These are phyloP conservation scores for Salvelinus namaycush DNA, from an alignment of 2,113 vertebrate genomes.

Conservation along the genomic window DNA sequence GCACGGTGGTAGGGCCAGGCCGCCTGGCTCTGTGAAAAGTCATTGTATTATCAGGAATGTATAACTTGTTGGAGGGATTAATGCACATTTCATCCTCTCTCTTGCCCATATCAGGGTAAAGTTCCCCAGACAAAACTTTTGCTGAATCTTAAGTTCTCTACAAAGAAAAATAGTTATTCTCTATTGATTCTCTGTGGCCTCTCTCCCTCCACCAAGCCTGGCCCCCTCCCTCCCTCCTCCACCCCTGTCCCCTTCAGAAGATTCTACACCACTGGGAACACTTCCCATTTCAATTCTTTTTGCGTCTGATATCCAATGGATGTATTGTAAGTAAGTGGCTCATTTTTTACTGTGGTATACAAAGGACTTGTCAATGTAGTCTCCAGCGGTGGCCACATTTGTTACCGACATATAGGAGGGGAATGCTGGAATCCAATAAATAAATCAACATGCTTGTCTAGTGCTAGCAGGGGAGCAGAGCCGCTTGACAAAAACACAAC, in stretches of 20 bases:
- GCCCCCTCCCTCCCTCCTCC: too few relatives aligned
- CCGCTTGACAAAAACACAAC: not conserved
- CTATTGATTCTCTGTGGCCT: conserved; percentile 69
- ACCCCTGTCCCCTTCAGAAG: conserved; percentile 13
- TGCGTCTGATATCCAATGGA: conserved; percentile 87
- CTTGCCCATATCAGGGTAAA: not conserved
- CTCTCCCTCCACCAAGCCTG: too few relatives aligned
- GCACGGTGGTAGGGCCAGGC: conserved; percentile 52
- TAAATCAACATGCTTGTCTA: conserved; percentile 80
- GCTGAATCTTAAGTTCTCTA: conserved; percentile 73
- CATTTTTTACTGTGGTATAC: conserved; percentile 78
- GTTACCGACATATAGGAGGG: conserved; percentile 53
- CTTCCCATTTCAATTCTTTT: conserved; percentile 85
- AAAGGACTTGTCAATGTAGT: conserved; percentile 84
- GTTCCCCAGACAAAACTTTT: conserved; percentile 80
- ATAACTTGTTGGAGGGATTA: conserved; percentile 83
- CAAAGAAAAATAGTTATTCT: conserved; percentile 79
- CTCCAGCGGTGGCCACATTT: conserved; percentile 81
- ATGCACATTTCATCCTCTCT: conserved; percentile 71
- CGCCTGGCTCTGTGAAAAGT: conserved; percentile 49
- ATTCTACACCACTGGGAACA: conserved; percentile 72
- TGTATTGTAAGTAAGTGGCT: conserved; percentile 85
- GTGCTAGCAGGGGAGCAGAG: conserved; percentile 32
- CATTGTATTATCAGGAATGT: conserved; percentile 64
- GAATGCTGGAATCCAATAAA: conserved; percentile 78